Percentiles rank a stretch among this genome's conserved stretches.
Conservation (phyloP, 2,797 vertebrate species). For the Brachymystax lenok region DNA sequence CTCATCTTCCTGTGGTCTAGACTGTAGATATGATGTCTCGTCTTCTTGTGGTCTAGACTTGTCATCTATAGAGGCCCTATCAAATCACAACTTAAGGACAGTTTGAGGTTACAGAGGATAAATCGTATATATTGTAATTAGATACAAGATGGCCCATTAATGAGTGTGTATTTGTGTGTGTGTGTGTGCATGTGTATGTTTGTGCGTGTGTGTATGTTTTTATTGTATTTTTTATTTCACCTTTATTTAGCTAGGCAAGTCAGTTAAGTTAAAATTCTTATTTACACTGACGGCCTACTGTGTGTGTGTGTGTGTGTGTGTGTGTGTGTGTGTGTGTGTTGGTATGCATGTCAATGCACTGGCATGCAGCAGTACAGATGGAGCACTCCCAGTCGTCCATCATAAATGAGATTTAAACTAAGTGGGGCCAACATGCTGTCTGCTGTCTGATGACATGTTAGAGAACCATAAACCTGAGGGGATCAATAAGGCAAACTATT, state of each 20-base stretch:
- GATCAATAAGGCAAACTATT: conserved; percentile 26
- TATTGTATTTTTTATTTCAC: neutral
- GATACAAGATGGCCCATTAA: neutral
- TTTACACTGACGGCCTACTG: too few relatives aligned
- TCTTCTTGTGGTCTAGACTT: too few relatives aligned
- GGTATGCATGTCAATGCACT: too few relatives aligned
- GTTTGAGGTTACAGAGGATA: too few relatives aligned
- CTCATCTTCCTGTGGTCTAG: too few relatives aligned
- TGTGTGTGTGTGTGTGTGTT: too few relatives aligned
- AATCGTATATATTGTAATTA: neutral
- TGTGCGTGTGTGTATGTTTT: conserved; percentile 1
- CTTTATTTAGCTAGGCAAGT: too few relatives aligned
- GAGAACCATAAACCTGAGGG: conserved; percentile 15
- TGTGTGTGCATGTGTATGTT: conserved; percentile 4
- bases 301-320: conserved; percentile 1
- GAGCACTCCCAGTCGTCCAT: conserved; percentile 12
- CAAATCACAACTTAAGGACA: neutral
- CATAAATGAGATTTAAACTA: conserved; percentile 3
- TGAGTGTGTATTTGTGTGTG: neutral
- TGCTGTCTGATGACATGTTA: conserved; percentile 7
- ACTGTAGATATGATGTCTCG: too few relatives aligned
- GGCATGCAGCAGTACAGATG: neutral
- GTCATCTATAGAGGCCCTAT: neutral
- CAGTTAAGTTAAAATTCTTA: too few relatives aligned
- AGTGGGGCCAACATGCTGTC: conserved; percentile 22